phyloP scores from a whole-genome alignment of 1,140 invertebrate species.

The Pomacea maculata region DNA sequence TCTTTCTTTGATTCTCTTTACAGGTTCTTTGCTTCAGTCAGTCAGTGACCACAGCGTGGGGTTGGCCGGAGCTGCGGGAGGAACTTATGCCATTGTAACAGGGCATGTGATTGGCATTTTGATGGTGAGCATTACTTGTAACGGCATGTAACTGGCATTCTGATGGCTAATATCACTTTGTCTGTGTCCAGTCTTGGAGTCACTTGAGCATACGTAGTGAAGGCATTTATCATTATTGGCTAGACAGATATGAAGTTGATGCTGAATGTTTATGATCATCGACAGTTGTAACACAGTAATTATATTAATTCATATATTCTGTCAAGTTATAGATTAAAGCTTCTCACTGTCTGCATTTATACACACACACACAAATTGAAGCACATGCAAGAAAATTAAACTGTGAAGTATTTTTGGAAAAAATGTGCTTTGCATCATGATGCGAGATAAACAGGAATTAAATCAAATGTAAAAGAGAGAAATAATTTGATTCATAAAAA shows the following conservation, averaged over 20 bases:
- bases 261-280: no score
- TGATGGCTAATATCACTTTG: not conserved
- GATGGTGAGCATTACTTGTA: not conserved
- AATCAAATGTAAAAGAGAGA: no score
- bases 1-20: no score
- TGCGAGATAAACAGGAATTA: no score
- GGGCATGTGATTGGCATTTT: constrained; percentile 86
- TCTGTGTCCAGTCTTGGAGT: not conserved
- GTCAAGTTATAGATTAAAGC: no score
- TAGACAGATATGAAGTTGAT: not conserved
- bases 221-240: not conserved
- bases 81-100: constrained; percentile 91
- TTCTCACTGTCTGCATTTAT: not conserved
- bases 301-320: no score
- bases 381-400: not conserved
- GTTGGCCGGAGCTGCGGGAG: constrained; percentile 92
- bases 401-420: no score
- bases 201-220: not conserved
- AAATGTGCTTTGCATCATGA: no score
- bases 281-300: no score
- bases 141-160: not conserved
- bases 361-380: not conserved
- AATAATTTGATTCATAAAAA: no score
- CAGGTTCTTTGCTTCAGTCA: constrained; percentile 75
- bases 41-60: constrained; percentile 85